These are phyloP conservation scores for Eilema griseolum DNA, from an alignment of 2,888 invertebrate genomes.

Conservation along the genomic window DNA sequence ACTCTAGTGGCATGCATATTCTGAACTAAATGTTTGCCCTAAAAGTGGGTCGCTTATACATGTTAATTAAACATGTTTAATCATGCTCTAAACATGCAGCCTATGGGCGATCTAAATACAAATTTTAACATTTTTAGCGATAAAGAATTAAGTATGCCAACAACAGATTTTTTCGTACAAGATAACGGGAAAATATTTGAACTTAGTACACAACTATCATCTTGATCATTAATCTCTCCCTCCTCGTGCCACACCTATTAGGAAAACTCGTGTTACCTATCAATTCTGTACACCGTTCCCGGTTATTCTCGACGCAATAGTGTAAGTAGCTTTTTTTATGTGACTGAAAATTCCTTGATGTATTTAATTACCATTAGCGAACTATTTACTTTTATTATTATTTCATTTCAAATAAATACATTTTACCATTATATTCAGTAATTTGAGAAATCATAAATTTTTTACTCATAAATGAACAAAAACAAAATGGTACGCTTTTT, in stretches of 20 bases:
- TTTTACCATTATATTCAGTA: no score
- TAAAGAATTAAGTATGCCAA: slow-evolving; percentile 12
- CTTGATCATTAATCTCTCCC: not conserved
- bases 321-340: no score
- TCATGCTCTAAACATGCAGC: not conserved
- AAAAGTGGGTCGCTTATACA: not conserved
- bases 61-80: not conserved
- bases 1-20: slow-evolving; percentile 12
- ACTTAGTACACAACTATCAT: not conserved
- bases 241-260: not conserved
- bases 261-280: not conserved
- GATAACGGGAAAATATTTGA: not conserved
- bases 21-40: not conserved
- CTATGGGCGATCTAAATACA: not conserved
- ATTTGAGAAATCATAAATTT: no score
- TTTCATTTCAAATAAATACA: no score
- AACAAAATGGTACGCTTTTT: no score
- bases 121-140: slow-evolving; percentile 6
- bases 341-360: no score
- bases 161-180: slow-evolving; percentile 18
- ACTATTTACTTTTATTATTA: no score
- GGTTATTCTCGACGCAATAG: no score
- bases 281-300: no score
- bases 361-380: no score
- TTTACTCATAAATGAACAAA: no score